phyloP scores from a whole-genome alignment of 2,797 vertebrate species.

The Trematomus bernacchii region DNA sequence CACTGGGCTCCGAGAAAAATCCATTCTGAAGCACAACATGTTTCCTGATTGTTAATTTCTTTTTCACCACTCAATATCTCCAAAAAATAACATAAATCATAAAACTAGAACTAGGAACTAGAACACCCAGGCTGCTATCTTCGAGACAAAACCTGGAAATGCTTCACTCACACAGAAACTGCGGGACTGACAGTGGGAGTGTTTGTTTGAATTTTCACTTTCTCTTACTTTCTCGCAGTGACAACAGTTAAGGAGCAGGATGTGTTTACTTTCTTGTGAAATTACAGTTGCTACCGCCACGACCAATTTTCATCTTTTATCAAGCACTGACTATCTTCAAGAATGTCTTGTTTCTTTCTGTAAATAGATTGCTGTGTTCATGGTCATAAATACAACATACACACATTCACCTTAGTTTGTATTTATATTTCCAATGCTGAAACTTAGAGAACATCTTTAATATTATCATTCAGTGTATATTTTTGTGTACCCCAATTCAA shows the following conservation, averaged over 20 bases:
- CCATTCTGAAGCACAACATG: slow-evolving; percentile 4
- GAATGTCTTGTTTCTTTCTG: not conserved
- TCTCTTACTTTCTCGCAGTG: slow-evolving; percentile 29
- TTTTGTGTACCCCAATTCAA: not conserved
- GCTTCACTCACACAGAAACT: slow-evolving; percentile 17
- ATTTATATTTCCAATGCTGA: not conserved
- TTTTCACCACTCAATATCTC: slow-evolving; percentile 8
- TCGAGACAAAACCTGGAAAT: slow-evolving; percentile 58
- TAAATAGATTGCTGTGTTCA: not conserved
- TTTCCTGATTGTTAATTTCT: slow-evolving; percentile 21
- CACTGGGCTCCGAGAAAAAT: not conserved
- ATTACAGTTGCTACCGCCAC: slow-evolving; percentile 10
- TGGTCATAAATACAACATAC: not conserved
- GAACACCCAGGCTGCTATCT: slow-evolving; percentile 43
- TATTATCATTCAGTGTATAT: too few species aligned
- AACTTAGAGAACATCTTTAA: not conserved
- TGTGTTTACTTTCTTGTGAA: slow-evolving; percentile 42
- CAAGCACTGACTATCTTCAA: slow-evolving; percentile 1
- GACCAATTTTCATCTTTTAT: slow-evolving; percentile 5
- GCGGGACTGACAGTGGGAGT: not conserved
- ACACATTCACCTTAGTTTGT: not conserved
- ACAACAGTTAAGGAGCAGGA: slow-evolving; percentile 50
- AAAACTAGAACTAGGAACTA: slow-evolving; percentile 20
- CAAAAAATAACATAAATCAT: not conserved
- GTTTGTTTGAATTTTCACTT: slow-evolving; percentile 48